These are phyloP conservation scores for Drosophila kambysellisi DNA, from an alignment of 2,888 invertebrate genomes.

Conservation along the genomic window DNA sequence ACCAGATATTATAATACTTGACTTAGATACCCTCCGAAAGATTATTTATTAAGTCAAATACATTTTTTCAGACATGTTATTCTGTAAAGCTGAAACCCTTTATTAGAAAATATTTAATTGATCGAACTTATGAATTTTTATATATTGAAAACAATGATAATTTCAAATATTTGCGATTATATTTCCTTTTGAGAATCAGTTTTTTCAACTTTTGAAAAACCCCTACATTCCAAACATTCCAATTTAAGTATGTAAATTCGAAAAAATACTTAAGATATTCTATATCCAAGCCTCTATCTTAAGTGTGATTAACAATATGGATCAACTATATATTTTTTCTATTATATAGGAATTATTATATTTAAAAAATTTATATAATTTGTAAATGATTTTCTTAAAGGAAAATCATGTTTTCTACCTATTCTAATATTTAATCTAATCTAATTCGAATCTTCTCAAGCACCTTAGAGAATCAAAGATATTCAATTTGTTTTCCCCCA, in stretches of 20 bases:
- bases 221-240: too few species aligned
- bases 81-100: background rate
- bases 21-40: rapidly evolving
- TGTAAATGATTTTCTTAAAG: background rate
- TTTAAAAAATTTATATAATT: background rate
- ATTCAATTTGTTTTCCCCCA: background rate
- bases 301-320: too few species aligned
- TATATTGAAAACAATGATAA: background rate
- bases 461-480: background rate
- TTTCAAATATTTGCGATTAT: background rate
- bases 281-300: too few species aligned
- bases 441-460: background rate
- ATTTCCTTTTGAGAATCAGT: background rate
- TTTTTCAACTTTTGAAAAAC: background rate
- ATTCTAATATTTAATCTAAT: background rate
- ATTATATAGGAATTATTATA: background rate
- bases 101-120: too few species aligned
- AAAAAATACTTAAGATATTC: too few species aligned
- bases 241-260: too few species aligned
- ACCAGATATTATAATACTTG: background rate
- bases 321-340: too few species aligned
- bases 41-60: background rate
- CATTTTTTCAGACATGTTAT: background rate
- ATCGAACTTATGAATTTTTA: too few species aligned
- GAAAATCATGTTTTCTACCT: background rate